Conservation (phyloP, 2,113 vertebrate genomes). For the Sinocyclocheilus grahami region DNA sequence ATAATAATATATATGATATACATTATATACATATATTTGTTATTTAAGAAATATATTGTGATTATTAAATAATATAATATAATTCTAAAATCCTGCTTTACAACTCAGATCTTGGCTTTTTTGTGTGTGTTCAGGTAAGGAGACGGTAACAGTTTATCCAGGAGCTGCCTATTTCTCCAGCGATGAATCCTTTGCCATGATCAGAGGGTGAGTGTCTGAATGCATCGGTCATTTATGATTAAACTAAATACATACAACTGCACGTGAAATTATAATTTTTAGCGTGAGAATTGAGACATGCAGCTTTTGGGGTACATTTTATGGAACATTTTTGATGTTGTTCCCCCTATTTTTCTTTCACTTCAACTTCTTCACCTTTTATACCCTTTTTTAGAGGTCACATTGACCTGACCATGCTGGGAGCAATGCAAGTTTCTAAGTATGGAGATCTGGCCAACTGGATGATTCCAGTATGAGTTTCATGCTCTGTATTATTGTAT, state of each 20-base stretch:
- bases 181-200: conserved; percentile 89
- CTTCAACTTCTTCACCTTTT: neutral
- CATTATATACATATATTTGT: no score
- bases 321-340: neutral
- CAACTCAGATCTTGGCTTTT: neutral
- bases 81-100: neutral
- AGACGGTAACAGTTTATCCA: conserved; percentile 85
- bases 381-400: conserved; percentile 75
- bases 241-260: neutral
- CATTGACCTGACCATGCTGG: conserved; percentile 86
- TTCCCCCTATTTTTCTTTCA: neutral
- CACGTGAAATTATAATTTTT: neutral
- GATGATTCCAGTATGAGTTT: conserved; percentile 86
- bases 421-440: conserved; percentile 89
- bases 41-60: no score
- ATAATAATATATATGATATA: no score
- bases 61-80: no score
- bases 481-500: neutral
- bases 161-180: conserved; percentile 89
- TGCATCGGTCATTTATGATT: neutral
- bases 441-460: conserved; percentile 87
- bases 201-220: conserved; percentile 81
- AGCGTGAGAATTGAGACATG: neutral
- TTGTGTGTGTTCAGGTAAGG: conserved; percentile 76
- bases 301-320: no score